Percentiles rank a stretch among this genome's conserved stretches.
These are phyloP conservation scores for Ormia ochracea DNA, from an alignment of 2,888 invertebrate genomes.

Conservation along the genomic window DNA sequence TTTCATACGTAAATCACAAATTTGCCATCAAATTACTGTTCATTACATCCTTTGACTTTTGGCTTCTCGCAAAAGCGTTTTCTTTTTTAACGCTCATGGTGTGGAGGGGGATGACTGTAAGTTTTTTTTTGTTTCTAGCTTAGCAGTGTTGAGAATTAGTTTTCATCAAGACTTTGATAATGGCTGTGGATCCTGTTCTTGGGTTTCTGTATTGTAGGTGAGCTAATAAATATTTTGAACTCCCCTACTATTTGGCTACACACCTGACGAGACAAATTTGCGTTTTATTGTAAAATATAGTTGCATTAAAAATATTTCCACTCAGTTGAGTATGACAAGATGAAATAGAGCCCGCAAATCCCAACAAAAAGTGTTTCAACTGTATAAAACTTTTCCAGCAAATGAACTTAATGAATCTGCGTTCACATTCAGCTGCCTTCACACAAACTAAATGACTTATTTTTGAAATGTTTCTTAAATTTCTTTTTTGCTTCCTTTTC, in stretches of 20 bases:
- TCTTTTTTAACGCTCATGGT: not conserved
- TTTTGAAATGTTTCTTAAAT: not conserved
- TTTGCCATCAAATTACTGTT: slow-evolving; percentile 11
- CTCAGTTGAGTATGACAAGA: slow-evolving; percentile 27
- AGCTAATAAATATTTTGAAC: not conserved
- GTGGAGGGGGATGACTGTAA: not conserved
- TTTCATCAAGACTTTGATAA: too few relatives aligned
- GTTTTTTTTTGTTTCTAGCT: too few relatives aligned
- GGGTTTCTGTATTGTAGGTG: too few relatives aligned
- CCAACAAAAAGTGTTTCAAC: slow-evolving; percentile 2
- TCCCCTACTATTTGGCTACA: not conserved
- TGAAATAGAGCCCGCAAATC: not conserved
- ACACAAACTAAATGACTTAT: slow-evolving; percentile 3
- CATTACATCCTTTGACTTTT: not conserved
- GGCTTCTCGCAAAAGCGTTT: not conserved
- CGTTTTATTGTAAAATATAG: not conserved
- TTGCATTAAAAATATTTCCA: slow-evolving; percentile 18
- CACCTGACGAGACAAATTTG: not conserved
- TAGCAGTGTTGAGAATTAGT: too few relatives aligned
- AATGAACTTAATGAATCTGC: slow-evolving; percentile 28
- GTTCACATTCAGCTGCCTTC: not conserved
- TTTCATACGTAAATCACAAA: slow-evolving; percentile 3
- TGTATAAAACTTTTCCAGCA: slow-evolving; percentile 9
- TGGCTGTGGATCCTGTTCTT: too few relatives aligned
- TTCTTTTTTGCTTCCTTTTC: not conserved